Conservation (phyloP, 2,113 vertebrate genomes). For the Siniperca knerii region DNA sequence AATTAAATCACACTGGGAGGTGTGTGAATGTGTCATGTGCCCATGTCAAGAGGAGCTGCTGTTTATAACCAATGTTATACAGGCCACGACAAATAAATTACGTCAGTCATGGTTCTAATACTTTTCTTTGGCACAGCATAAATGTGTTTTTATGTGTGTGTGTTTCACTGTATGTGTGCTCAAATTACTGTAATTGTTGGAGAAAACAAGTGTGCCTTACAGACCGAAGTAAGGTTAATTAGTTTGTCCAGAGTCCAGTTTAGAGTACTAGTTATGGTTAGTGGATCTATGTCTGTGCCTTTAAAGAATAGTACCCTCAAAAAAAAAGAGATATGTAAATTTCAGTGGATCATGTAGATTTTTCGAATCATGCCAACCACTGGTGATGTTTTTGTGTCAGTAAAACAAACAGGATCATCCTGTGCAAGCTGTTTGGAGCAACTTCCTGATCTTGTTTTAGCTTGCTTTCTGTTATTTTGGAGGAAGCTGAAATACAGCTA, state of each 20-base stretch:
- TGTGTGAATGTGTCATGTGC: conserved; percentile 20
- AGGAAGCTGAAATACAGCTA: neutral
- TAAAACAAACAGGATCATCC: neutral
- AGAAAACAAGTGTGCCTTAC: neutral
- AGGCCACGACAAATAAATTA: conserved; percentile 18
- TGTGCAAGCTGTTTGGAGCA: neutral
- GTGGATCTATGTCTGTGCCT: neutral
- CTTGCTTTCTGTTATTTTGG: neutral
- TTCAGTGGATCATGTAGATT: neutral
- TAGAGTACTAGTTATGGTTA: neutral
- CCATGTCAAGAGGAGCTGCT: conserved; percentile 32
- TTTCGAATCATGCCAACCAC: neutral
- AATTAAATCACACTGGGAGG: conserved; percentile 31
- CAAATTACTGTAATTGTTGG: neutral
- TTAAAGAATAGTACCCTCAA: neutral
- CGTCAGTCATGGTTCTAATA: neutral
- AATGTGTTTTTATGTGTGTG: neutral
- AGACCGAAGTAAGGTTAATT: neutral
- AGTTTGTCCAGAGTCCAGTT: neutral
- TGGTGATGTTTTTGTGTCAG: neutral
- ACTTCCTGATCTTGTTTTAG: neutral
- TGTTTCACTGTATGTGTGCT: neutral
- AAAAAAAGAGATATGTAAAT: no score
- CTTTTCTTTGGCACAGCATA: neutral
- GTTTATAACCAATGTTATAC: conserved; percentile 23